These are phyloP conservation scores for Chaetophractus vellerosus DNA, from an alignment of 2,797 vertebrate genomes.

Conservation along the genomic window DNA sequence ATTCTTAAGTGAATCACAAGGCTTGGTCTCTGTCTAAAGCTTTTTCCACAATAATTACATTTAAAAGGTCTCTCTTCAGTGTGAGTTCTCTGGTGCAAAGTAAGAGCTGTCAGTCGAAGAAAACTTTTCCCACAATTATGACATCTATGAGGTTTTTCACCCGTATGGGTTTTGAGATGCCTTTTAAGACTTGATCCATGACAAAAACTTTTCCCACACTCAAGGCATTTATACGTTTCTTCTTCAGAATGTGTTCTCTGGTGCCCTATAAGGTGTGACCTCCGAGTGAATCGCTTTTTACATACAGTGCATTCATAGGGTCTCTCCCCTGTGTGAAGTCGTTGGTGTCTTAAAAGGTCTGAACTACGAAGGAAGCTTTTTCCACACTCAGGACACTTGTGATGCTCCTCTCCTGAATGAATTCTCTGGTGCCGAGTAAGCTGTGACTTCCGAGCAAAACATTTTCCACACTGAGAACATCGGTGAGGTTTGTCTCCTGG, in stretches of 20 bases:
- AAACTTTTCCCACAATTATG: conserved; percentile 68
- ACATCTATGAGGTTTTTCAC: conserved; percentile 35
- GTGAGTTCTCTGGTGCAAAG: conserved; percentile 83
- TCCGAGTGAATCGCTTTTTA: conserved; percentile 19
- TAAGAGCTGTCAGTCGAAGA: not conserved
- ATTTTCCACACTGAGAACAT: not conserved
- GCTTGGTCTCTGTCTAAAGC: conserved; percentile 42
- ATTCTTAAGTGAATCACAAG: conserved; percentile 19
- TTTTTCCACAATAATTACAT: conserved; percentile 65
- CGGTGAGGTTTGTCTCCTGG: rapidly evolving
- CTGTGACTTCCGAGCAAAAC: not conserved
- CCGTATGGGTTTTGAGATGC: conserved; percentile 7
- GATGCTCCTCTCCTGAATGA: not conserved
- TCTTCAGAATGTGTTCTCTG: conserved; percentile 48
- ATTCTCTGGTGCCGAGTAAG: not conserved
- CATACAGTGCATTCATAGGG: conserved; percentile 32
- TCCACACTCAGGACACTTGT: not conserved
- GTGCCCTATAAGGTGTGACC: conserved; percentile 24
- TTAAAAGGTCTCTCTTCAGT: conserved; percentile 27
- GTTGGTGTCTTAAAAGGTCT: not conserved
- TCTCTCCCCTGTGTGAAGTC: not conserved
- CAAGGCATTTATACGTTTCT: not conserved
- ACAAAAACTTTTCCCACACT: conserved; percentile 55
- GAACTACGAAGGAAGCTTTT: not conserved
- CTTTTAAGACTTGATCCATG: not conserved